These are phyloP conservation scores for Amblyjoppa fuscipennis DNA, from an alignment of 2,888 invertebrate genomes.

Conservation along the genomic window DNA sequence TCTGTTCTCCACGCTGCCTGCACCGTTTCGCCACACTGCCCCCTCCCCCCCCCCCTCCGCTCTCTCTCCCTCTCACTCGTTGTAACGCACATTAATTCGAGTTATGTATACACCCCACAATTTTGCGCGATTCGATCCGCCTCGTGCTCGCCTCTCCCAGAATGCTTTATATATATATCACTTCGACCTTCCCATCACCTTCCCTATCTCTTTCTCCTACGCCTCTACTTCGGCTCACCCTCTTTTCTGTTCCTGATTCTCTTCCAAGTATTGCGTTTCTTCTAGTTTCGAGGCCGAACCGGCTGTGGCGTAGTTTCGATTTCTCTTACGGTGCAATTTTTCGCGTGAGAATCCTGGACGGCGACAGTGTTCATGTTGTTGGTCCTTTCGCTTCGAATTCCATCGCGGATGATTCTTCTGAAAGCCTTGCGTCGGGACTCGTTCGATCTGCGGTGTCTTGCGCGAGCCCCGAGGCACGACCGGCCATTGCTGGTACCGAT, in stretches of 20 bases:
- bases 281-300: neutral
- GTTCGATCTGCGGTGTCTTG: slow-evolving; percentile 16
- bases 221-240: slow-evolving; percentile 58
- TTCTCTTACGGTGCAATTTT: slow-evolving; percentile 42
- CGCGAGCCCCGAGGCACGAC: slow-evolving; percentile 7
- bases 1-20: slow-evolving; percentile 54
- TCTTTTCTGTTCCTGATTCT: slow-evolving; percentile 38
- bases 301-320: slow-evolving; percentile 53
- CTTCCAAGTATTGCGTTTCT: slow-evolving; percentile 42
- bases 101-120: slow-evolving; percentile 73
- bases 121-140: slow-evolving; percentile 54
- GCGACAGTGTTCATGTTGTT: neutral
- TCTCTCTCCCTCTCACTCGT: slow-evolving; percentile 67
- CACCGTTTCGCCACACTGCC: slow-evolving; percentile 74
- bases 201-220: slow-evolving; percentile 43
- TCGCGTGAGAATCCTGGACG: slow-evolving; percentile 19
- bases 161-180: slow-evolving; percentile 45
- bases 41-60: slow-evolving; percentile 67
- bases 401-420: slow-evolving; percentile 29
- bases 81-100: slow-evolving; percentile 80
- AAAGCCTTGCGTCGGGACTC: slow-evolving; percentile 3
- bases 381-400: slow-evolving; percentile 17
- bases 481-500: slow-evolving; percentile 7
- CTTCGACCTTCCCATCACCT: slow-evolving; percentile 18
- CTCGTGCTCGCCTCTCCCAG: slow-evolving; percentile 30